A percentile compares a stretch with the other conserved stretches of the same genome.
These are phyloP conservation scores for Cybosia mesomella DNA, from an alignment of 2,888 invertebrate species.

Conservation along the genomic window DNA sequence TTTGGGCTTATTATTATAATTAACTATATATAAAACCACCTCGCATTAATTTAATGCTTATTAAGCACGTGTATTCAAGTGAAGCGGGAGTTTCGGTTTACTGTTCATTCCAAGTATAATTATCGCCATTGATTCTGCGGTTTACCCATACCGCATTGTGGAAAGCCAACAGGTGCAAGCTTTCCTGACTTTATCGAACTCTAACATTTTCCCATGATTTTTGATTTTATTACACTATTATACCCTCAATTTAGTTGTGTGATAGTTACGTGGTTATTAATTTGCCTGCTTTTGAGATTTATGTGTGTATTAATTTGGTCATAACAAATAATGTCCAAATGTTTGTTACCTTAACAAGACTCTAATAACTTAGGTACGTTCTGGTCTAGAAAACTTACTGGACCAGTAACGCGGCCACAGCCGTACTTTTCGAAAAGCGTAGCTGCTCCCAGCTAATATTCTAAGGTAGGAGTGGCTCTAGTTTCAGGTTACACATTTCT, in stretches of 20 bases:
- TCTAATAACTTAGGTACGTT: no score
- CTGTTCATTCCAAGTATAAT: slow-evolving; percentile 72
- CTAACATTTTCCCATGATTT: slow-evolving; percentile 55
- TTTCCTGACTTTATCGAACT: slow-evolving; percentile 21
- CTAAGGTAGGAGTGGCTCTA: no score
- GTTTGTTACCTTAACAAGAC: background rate
- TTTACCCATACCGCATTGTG: slow-evolving; percentile 55
- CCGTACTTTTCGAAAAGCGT: no score
- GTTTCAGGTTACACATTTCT: no score
- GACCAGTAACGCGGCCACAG: no score
- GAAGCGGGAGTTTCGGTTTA: slow-evolving; percentile 71
- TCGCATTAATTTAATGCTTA: slow-evolving; percentile 81
- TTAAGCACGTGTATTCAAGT: slow-evolving; percentile 82
- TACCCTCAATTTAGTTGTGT: background rate
- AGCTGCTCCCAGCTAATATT: no score
- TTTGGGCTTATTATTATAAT: slow-evolving; percentile 81
- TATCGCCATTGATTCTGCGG: slow-evolving; percentile 86
- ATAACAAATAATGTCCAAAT: background rate
- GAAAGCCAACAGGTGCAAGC: slow-evolving; percentile 68
- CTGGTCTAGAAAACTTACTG: no score
- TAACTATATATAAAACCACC: slow-evolving; percentile 83
- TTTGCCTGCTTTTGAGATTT: background rate
- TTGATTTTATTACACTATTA: slow-evolving; percentile 13
- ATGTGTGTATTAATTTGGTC: no score
- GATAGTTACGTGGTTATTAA: background rate